phyloP scores from a whole-genome alignment of 2,797 vertebrate species.

The Petrocephalus schoutedeni region DNA sequence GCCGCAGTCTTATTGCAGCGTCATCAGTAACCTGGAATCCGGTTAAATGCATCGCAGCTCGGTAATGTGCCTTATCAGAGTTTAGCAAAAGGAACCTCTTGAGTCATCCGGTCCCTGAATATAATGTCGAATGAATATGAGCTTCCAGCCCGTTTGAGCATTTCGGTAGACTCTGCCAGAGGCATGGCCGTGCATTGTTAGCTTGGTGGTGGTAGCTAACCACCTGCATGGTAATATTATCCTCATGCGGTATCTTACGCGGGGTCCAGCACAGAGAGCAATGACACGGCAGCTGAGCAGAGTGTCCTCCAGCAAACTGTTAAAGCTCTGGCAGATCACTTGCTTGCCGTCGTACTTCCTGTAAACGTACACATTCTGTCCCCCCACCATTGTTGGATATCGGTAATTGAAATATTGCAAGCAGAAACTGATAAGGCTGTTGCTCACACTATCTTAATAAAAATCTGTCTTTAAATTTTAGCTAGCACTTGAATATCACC shows the following conservation, averaged over 20 bases:
- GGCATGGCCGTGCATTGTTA: background rate
- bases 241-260: background rate
- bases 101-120: background rate
- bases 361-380: background rate
- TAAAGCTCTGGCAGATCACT: background rate
- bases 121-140: background rate
- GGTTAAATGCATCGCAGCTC: background rate
- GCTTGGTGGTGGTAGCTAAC: background rate
- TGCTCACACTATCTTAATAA: background rate
- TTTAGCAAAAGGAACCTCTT: background rate
- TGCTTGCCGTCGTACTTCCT: background rate
- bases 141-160: background rate
- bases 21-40: background rate
- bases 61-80: background rate
- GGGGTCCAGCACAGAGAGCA: background rate
- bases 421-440: background rate
- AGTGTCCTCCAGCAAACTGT: background rate
- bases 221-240: background rate
- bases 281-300: background rate
- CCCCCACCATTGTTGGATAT: background rate
- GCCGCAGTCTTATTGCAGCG: background rate
- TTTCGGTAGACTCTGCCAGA: background rate
- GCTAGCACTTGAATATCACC: background rate
- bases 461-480: background rate
- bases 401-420: slow-evolving; percentile 4